Base-by-base conservation (phyloP, 2,113 vertebrate species). In the Carollia perspicillata region DNA sequence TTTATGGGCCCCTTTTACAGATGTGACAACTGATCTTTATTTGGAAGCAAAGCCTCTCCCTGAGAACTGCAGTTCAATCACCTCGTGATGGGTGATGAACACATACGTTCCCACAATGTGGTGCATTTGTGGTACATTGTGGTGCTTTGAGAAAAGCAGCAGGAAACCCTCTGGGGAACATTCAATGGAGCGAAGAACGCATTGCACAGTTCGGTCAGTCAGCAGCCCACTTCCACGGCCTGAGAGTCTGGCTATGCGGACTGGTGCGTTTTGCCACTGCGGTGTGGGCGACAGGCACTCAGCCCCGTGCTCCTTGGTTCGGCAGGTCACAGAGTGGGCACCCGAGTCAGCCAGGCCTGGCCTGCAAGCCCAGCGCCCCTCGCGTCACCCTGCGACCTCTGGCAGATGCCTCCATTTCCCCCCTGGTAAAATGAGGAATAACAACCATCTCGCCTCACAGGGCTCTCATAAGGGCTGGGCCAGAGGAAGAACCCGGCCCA, bases 251-350 rank as follows among this genome's bases (percentile, higher is more conserved):
- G 40, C 13, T 0, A 2, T 0, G 2, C 3, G 10, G 12, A 26
- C 1, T 0, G 3, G 13, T 4, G 72, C 30, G 9, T 33, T n/a
- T 12, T 69, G 69, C 58, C 8, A 16, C 23, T 0, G 0, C 0
- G 7, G 22, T 2, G 11, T 16, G 28, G 22, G 47, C 60, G 11
- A 2, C 17, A 40, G 35, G 35, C 9, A 7, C 28, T 37, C 37
- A 58, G 42, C 30, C 7, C 35, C 3, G 35, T 1, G 18, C 40
- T 28, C 28, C 37, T 23, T 28, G 20, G 37, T 28, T 77, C 63
- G 6, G 53, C 5, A 5, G 51, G 26, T 63, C 58, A 42, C 5
- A 55, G 16, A 35, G 28, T 5, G 23, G 53, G 26, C 20, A 30
- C 53, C 23, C 26, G 26, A 23, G 47, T 22, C 75, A 16, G 63